Percentiles rank a stretch among this genome's conserved stretches.
Evolutionary conservation across 1,140 invertebrate species (phyloP).

Genomic region (Cotesia typhae): DNA sequence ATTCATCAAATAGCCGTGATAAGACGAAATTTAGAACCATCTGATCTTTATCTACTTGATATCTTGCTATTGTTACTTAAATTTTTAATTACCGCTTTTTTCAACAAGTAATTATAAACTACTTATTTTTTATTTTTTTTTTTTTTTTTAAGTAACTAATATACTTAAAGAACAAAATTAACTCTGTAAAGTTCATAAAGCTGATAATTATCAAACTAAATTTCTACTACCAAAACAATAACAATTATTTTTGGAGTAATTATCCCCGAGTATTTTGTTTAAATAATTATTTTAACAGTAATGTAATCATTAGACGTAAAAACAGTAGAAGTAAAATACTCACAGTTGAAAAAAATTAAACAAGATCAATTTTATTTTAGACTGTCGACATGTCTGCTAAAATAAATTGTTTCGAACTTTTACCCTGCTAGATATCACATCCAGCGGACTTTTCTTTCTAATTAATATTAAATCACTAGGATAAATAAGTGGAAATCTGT

Average conservation of each 20-base stretch:
- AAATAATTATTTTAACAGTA: too few species aligned
- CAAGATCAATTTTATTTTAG: neutral
- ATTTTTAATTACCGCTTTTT: conserved; percentile 50
- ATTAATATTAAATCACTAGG: too few species aligned
- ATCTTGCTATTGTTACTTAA: conserved; percentile 45
- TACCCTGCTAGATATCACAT: too few species aligned
- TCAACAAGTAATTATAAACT: conserved; percentile 39
- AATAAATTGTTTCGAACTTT: too few species aligned
- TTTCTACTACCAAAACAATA: conserved; percentile 40
- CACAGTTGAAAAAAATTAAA: neutral
- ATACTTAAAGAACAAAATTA: conserved; percentile 11
- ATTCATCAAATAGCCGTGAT: conserved; percentile 33
- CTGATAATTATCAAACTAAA: conserved; percentile 53
- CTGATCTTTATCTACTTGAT: conserved; percentile 42
- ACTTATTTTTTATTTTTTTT: neutral
- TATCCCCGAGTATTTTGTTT: conserved; percentile 36
- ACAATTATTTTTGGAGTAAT: conserved; percentile 37
- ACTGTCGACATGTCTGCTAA: too few species aligned
- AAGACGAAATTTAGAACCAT: conserved; percentile 44
- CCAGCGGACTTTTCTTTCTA: too few species aligned
- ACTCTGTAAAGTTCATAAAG: conserved; percentile 45
- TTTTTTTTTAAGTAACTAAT: conserved; percentile 10
- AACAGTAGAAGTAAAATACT: too few species aligned
- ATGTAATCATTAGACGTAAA: too few species aligned
- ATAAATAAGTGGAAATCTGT: too few species aligned